Conservation (phyloP, 1,140 invertebrate genomes). For the Cydia amplana region DNA sequence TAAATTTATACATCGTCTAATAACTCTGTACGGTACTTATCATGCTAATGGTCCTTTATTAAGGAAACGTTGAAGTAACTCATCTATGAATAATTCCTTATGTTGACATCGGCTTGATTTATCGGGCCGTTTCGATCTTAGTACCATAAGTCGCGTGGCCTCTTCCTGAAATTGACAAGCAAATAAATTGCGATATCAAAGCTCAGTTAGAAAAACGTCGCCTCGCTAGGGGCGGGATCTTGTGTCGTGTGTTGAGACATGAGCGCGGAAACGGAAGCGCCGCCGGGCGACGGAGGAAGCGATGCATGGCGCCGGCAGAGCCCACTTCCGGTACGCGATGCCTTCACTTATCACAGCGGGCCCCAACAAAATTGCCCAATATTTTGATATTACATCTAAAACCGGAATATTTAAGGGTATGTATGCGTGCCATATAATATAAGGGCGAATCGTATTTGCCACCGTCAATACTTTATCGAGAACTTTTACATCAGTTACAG, state of each 20-base stretch:
- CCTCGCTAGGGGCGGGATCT: slow-evolving; percentile 51
- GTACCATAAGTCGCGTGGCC: slow-evolving; percentile 61
- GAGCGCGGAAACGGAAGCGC: slow-evolving; percentile 68
- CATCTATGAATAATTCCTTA: slow-evolving; percentile 29
- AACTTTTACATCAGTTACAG: too few species aligned
- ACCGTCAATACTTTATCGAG: too few species aligned
- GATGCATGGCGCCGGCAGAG: slow-evolving; percentile 64
- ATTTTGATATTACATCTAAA: slow-evolving; percentile 38
- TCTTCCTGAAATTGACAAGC: slow-evolving; percentile 75
- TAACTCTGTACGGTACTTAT: slow-evolving; percentile 9
- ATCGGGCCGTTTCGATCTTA: slow-evolving; percentile 35
- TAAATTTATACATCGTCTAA: not conserved
- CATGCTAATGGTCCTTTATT: not conserved
- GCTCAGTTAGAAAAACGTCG: slow-evolving; percentile 64
- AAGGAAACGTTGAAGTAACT: slow-evolving; percentile 33
- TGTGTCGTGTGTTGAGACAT: slow-evolving; percentile 40
- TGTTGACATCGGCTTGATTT: slow-evolving; percentile 35
- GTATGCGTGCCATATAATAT: not conserved
- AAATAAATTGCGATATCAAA: slow-evolving; percentile 76
- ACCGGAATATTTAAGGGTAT: not conserved
- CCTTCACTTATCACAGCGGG: slow-evolving; percentile 74
- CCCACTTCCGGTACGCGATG: slow-evolving; percentile 64
- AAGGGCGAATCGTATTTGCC: too few species aligned
- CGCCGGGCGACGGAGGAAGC: slow-evolving; percentile 64
- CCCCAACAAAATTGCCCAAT: slow-evolving; percentile 53